Conservation (phyloP, 2,888 invertebrate genomes). For the Ptilodon capucinus region DNA sequence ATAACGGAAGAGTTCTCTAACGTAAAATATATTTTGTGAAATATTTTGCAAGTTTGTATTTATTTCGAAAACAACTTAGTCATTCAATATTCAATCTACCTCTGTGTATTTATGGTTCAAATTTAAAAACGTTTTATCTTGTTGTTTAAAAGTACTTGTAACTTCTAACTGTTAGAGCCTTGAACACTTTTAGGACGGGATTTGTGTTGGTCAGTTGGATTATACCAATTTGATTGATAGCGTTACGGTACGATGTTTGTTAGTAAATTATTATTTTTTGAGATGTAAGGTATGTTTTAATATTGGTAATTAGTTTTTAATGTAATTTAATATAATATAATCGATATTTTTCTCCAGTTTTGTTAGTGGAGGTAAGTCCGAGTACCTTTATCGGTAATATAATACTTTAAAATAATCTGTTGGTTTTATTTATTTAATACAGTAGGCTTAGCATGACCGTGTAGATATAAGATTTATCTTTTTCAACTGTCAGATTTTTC, state of each 20-base stretch:
- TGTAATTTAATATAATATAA: constrained; percentile 76
- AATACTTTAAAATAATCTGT: constrained; percentile 43
- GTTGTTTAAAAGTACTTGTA: background rate
- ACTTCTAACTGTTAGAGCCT: background rate
- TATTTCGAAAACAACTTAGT: background rate
- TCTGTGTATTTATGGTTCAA: background rate
- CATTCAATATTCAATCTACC: background rate
- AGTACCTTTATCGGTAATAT: constrained; percentile 73
- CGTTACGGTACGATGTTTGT: constrained; percentile 59
- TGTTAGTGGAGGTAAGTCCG: constrained; percentile 64
- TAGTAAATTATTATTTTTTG: constrained; percentile 82
- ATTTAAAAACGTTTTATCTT: background rate
- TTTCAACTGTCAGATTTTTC: too few relatives aligned
- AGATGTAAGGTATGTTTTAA: constrained; percentile 79
- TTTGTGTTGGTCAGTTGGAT: background rate
- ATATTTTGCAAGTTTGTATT: background rate
- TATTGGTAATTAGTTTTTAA: constrained; percentile 78
- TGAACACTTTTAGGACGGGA: background rate
- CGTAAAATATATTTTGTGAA: background rate
- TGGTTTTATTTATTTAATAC: background rate
- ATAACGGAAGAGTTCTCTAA: background rate
- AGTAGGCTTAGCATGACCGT: too few relatives aligned
- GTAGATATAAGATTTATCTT: too few relatives aligned
- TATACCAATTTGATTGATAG: constrained; percentile 3
- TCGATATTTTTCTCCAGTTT: constrained; percentile 66